A percentile compares a stretch with the other conserved stretches of the same genome.
Conservation (phyloP, 1,140 invertebrate species). For the Babylonia areolata region DNA sequence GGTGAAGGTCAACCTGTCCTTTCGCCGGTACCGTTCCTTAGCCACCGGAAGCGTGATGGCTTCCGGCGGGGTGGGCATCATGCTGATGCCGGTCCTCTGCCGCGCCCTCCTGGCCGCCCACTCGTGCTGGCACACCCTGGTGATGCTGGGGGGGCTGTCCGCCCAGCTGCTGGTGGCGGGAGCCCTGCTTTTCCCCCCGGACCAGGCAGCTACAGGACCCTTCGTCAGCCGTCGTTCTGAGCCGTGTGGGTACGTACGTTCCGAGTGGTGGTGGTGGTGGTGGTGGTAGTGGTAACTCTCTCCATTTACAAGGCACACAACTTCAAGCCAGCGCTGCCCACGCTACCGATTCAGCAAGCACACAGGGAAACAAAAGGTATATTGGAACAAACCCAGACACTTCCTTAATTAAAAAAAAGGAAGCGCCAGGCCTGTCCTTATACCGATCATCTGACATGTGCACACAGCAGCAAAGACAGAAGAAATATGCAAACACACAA, state of each 20-base stretch:
- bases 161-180: slow-evolving; percentile 28
- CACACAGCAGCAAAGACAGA: no score
- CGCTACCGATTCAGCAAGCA: no score
- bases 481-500: no score
- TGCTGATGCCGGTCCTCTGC: slow-evolving; percentile 17
- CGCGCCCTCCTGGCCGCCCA: slow-evolving; percentile 33
- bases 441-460: no score
- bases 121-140: slow-evolving; percentile 25
- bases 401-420: no score
- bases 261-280: not conserved
- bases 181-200: slow-evolving; percentile 25
- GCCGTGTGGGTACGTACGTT: no score
- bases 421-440: no score
- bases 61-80: slow-evolving; percentile 17
- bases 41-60: slow-evolving; percentile 26
- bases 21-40: slow-evolving; percentile 9
- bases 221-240: no score
- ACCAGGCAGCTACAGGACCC: not conserved
- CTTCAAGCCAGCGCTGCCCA: no score
- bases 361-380: no score
- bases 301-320: no score
- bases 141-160: slow-evolving; percentile 2
- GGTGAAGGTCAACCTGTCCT: slow-evolving; percentile 26
- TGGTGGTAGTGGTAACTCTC: not conserved
- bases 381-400: no score